Percentiles rank a stretch among this genome's conserved stretches.
Conservation (phyloP, 2,888 invertebrate genomes). For the Odontomyia ornata region DNA sequence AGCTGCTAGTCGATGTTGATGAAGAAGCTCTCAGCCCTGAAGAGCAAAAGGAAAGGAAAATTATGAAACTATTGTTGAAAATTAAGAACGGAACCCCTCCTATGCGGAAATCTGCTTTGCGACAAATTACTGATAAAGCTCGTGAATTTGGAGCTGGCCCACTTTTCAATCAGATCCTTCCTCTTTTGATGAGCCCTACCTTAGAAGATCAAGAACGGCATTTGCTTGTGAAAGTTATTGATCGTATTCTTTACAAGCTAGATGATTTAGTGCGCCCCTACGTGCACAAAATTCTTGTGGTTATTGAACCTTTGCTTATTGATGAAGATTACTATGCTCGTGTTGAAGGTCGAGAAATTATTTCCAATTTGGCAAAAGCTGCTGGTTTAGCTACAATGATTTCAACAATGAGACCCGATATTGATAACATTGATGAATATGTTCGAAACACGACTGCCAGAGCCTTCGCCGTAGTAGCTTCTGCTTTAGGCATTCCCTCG, state of each 20-base stretch:
- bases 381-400: slow-evolving; percentile 99
- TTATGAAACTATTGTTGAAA: slow-evolving; percentile 97
- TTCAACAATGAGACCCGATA: slow-evolving; percentile 99
- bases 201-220: slow-evolving; percentile 99
- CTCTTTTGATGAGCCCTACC: slow-evolving; percentile 99
- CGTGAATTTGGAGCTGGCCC: slow-evolving; percentile 98
- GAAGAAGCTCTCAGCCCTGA: slow-evolving; percentile 95
- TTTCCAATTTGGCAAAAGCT: slow-evolving; percentile 98
- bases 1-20: slow-evolving; percentile 96
- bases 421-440: slow-evolving; percentile 99
- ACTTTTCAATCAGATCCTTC: slow-evolving; percentile 98
- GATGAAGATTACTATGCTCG: slow-evolving; percentile 99
- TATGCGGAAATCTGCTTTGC: slow-evolving; percentile 96
- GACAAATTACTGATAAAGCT: slow-evolving; percentile 99
- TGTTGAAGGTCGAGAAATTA: slow-evolving; percentile 99
- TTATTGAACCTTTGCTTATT: slow-evolving; percentile 97
- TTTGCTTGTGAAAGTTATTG: slow-evolving; percentile 98
- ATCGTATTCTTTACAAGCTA: slow-evolving; percentile 96
- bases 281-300: slow-evolving; percentile 99
- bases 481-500: slow-evolving; percentile 96
- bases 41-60: slow-evolving; percentile 97
- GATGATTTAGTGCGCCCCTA: slow-evolving; percentile 99
- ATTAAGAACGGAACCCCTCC: slow-evolving; percentile 99
- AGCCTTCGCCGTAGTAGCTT: slow-evolving; percentile 99
- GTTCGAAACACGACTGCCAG: slow-evolving; percentile 99